phyloP scores from a whole-genome alignment of 1,140 invertebrate genomes.

The Thereuonema tuberculata region DNA sequence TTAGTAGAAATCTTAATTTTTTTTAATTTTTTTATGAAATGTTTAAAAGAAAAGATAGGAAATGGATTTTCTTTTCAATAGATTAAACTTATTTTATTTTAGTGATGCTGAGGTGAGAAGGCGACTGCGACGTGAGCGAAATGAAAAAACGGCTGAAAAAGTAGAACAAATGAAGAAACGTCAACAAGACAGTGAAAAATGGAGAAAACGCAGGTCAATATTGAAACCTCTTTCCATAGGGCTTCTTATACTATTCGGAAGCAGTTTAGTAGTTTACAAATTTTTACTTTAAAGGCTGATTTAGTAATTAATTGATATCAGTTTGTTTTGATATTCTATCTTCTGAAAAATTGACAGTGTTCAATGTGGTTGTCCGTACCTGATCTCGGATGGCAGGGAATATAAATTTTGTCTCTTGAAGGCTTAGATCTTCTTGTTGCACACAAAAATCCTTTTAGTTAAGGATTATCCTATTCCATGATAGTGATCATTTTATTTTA shows the following conservation, averaged over 20 bases:
- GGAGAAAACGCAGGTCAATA: conserved; percentile 17
- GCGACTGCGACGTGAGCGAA: conserved; percentile 27
- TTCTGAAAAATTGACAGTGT: too few relatives aligned
- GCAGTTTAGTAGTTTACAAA: conserved; percentile 16
- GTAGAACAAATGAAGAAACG: conserved; percentile 29
- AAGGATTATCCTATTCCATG: too few relatives aligned
- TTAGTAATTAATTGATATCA: too few relatives aligned
- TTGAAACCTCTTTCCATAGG: conserved; percentile 18
- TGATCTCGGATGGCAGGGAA: too few relatives aligned
- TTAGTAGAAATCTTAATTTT: not conserved
- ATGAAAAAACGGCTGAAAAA: conserved; percentile 26
- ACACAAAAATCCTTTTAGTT: too few relatives aligned
- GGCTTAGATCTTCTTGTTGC: too few relatives aligned
- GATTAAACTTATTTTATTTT: conserved; percentile 12
- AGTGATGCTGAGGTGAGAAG: conserved; percentile 22
- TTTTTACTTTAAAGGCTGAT: not conserved
- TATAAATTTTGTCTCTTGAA: too few relatives aligned
- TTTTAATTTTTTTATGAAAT: not conserved
- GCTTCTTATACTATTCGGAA: conserved; percentile 17
- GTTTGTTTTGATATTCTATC: too few relatives aligned
- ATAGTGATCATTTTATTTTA: too few relatives aligned
- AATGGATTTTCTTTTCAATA: not conserved
- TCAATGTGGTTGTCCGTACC: too few relatives aligned
- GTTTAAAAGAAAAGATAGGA: not conserved
- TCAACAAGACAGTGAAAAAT: conserved; percentile 27